Evolutionary conservation across 2,888 invertebrate species (phyloP).

Genomic region (Polietes domitor): DNA sequence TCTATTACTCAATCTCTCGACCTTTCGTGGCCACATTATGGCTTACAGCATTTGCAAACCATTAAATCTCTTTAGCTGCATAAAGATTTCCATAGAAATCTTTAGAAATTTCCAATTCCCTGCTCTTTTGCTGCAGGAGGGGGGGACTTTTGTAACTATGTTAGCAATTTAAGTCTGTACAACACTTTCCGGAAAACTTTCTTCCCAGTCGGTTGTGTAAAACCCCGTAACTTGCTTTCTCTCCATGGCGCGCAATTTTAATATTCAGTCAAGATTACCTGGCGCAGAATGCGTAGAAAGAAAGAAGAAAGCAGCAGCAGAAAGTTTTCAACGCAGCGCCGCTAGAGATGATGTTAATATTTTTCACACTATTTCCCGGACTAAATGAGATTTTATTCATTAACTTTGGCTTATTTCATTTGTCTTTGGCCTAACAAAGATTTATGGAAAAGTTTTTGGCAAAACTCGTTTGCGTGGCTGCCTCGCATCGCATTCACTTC

Average conservation of each 20-base stretch:
- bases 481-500: background rate
- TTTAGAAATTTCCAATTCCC: constrained; percentile 3
- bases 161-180: background rate
- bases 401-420: constrained; percentile 67
- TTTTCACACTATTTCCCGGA: constrained; percentile 65
- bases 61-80: background rate
- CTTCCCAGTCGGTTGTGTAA: background rate
- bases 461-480: background rate
- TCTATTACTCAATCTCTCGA: background rate
- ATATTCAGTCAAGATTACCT: constrained; percentile 58
- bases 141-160: background rate
- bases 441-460: constrained; percentile 58
- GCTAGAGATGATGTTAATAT: constrained; percentile 57
- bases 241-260: constrained; percentile 34
- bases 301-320: constrained; percentile 1
- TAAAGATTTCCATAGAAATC: background rate
- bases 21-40: too few relatives aligned
- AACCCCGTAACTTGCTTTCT: background rate
- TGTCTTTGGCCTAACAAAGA: constrained; percentile 65
- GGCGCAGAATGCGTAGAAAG: constrained; percentile 37
- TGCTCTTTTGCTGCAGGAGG: too few relatives aligned
- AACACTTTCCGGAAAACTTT: background rate
- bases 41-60: background rate
- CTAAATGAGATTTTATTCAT: constrained; percentile 65
- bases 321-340: too few relatives aligned